Evolutionary conservation across 2,888 invertebrate species (phyloP).

Genomic region (Drosophila meridiana): DNA sequence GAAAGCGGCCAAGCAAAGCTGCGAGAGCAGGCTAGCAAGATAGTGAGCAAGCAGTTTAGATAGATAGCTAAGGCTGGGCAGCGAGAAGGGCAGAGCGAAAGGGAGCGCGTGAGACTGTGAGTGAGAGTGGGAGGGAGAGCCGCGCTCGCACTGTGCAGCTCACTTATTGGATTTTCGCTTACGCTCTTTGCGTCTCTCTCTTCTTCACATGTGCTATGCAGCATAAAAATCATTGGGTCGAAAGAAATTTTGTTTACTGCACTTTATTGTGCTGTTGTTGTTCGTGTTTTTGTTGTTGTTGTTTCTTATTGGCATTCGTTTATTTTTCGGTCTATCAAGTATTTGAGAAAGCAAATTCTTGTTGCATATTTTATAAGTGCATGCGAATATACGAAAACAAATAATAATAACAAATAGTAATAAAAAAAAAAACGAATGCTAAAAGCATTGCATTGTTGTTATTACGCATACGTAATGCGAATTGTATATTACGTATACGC

Average conservation of each 20-base stretch:
- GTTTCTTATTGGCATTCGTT: slow-evolving; percentile 34
- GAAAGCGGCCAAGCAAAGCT: slow-evolving; percentile 41
- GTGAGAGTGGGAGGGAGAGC: background rate
- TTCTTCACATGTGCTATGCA: background rate
- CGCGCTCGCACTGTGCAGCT: slow-evolving; percentile 6
- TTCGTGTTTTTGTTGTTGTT: slow-evolving; percentile 15
- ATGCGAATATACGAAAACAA: background rate
- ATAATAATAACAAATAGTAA: slow-evolving; percentile 4
- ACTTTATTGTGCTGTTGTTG: slow-evolving; percentile 32
- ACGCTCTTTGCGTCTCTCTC: background rate
- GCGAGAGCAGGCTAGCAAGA: slow-evolving; percentile 11
- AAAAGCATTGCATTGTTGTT: slow-evolving; percentile 11
- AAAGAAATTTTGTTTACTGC: slow-evolving; percentile 41
- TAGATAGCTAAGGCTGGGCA: background rate
- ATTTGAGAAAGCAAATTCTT: slow-evolving; percentile 43
- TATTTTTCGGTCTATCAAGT: slow-evolving; percentile 55
- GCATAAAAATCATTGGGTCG: slow-evolving; percentile 43
- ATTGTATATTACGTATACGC: slow-evolving; percentile 35
- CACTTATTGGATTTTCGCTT: slow-evolving; percentile 50
- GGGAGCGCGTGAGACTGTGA: background rate
- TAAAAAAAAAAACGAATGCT: background rate
- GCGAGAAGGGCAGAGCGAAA: background rate
- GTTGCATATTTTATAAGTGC: slow-evolving; percentile 48
- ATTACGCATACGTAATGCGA: slow-evolving; percentile 45
- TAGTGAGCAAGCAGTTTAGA: slow-evolving; percentile 5